These are phyloP conservation scores for Nephrotoma flavescens DNA, from an alignment of 2,888 invertebrate species.

Conservation along the genomic window DNA sequence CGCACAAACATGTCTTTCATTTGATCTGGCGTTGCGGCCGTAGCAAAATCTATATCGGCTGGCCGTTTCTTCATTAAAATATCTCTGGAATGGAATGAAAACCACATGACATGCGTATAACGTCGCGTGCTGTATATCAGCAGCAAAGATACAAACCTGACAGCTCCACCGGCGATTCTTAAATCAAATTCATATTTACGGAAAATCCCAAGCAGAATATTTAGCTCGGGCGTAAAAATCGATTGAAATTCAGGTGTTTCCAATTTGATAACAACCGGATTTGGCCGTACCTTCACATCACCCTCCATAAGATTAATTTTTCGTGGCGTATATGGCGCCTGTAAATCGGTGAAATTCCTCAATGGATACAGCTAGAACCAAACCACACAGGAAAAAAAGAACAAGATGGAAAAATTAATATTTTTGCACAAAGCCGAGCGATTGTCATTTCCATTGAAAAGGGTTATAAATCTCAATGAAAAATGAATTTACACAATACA, in stretches of 20 bases:
- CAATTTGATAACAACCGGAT: conserved; percentile 56
- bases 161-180: conserved; percentile 93
- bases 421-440: background rate
- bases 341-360: background rate
- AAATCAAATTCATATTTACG: conserved; percentile 69
- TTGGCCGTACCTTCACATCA: conserved; percentile 30
- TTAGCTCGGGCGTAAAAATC: conserved; percentile 71
- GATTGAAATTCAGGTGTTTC: conserved; percentile 58
- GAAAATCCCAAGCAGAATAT: conserved; percentile 56
- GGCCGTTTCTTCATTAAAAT: conserved; percentile 63
- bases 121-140: conserved; percentile 3
- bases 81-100: conserved; percentile 41
- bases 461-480: background rate
- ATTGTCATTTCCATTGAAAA: background rate
- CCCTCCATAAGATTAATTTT: conserved; percentile 13
- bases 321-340: background rate
- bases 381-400: background rate
- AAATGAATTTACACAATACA: background rate
- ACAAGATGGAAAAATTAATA: background rate
- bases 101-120: background rate
- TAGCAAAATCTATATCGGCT: conserved; percentile 94
- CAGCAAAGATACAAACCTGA: conserved; percentile 41
- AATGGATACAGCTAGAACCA: background rate
- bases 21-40: conserved; percentile 86
- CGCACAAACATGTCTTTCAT: conserved; percentile 87